These are phyloP conservation scores for Megalopta genalis DNA, from an alignment of 1,140 invertebrate species.

Conservation along the genomic window DNA sequence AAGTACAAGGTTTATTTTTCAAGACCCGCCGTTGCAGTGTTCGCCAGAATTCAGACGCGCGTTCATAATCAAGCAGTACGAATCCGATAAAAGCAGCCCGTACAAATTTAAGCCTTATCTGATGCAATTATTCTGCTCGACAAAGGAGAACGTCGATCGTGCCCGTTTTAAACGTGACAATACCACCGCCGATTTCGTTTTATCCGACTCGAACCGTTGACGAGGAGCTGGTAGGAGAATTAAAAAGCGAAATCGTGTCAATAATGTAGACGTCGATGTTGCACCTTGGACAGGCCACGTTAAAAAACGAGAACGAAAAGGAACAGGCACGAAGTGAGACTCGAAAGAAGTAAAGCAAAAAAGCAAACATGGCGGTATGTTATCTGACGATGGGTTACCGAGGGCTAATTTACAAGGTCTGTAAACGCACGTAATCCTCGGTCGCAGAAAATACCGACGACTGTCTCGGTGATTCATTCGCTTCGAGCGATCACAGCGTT, in stretches of 20 bases:
- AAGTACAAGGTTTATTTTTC: too few relatives aligned
- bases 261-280: not conserved
- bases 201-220: not conserved
- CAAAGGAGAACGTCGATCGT: not conserved
- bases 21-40: not conserved
- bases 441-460: not conserved
- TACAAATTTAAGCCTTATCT: conserved; percentile 1
- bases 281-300: not conserved
- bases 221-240: too few relatives aligned
- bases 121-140: not conserved
- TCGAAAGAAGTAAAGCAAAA: not conserved
- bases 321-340: not conserved
- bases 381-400: conserved; percentile 1
- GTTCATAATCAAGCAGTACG: not conserved
- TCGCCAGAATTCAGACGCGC: not conserved
- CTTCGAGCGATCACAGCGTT: not conserved
- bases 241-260: not conserved
- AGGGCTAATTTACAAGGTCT: conserved; percentile 23
- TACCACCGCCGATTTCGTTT: not conserved
- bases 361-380: not conserved
- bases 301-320: not conserved
- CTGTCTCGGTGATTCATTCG: not conserved
- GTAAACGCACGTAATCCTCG: not conserved
- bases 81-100: not conserved
- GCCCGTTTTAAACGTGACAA: not conserved